phyloP scores from a whole-genome alignment of 2,113 vertebrate species.

The Oreochromis spilurus region DNA sequence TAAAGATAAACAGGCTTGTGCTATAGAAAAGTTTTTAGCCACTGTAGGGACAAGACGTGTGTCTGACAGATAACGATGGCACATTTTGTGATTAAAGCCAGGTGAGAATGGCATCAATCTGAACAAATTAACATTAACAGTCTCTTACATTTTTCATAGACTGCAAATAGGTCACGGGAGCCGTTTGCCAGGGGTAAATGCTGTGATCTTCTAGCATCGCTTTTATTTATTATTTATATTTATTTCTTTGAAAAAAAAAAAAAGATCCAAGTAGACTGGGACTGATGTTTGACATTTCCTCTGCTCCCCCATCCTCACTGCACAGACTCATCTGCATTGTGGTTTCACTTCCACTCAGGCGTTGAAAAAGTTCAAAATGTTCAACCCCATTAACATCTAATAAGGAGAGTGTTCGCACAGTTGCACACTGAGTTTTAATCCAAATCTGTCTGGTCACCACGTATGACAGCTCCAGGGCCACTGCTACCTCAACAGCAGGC shows the following conservation, averaged over 20 bases:
- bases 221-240: conserved; percentile 12
- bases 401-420: background rate
- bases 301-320: background rate
- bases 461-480: conserved; percentile 1
- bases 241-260: background rate
- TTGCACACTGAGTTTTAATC: conserved; percentile 8
- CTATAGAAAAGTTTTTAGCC: background rate
- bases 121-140: conserved; percentile 34
- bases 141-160: conserved; percentile 42
- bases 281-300: conserved; percentile 9
- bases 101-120: background rate
- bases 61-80: background rate
- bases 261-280: background rate
- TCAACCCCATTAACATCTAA: conserved; percentile 10
- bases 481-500: conserved; percentile 24
- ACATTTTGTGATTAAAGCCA: background rate
- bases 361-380: conserved; percentile 1
- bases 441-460: conserved; percentile 21
- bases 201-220: conserved; percentile 13
- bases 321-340: background rate
- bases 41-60: background rate
- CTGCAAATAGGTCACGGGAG: conserved; percentile 23
- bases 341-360: background rate
- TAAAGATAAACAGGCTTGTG: background rate
- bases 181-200: conserved; percentile 36